Conservation (phyloP, 2,113 vertebrate species). For the Alectura lathami region DNA sequence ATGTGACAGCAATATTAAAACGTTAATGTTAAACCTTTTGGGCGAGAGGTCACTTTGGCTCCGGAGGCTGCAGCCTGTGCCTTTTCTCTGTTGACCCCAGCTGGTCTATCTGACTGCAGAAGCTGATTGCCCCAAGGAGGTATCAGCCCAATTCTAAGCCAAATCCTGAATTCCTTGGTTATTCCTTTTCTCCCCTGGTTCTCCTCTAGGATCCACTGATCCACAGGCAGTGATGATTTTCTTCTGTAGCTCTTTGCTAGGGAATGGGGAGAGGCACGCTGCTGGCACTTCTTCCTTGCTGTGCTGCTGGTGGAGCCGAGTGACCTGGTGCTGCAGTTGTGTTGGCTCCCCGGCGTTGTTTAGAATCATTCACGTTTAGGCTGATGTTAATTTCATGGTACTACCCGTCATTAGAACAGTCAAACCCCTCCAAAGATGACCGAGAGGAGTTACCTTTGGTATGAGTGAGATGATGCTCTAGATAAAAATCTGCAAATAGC, state of each 20-base stretch:
- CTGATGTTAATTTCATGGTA: background rate
- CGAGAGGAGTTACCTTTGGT: background rate
- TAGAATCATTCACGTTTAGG: background rate
- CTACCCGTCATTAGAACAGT: background rate
- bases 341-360: fast-evolving
- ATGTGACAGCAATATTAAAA: background rate
- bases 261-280: background rate
- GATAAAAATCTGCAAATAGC: background rate
- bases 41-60: background rate
- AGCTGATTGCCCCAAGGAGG: background rate
- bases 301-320: background rate
- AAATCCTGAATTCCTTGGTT: background rate
- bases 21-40: background rate
- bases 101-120: background rate
- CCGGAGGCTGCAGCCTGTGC: background rate
- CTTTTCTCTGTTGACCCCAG: background rate
- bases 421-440: background rate
- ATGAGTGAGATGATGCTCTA: background rate
- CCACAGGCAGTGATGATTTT: background rate
- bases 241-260: background rate
- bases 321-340: fast-evolving
- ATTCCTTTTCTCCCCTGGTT: background rate
- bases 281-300: background rate
- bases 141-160: background rate
- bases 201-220: background rate